Percentiles rank a stretch among this genome's conserved stretches.
Conservation (phyloP, 2,113 vertebrate species). For the Erythrocercus mccallii region DNA sequence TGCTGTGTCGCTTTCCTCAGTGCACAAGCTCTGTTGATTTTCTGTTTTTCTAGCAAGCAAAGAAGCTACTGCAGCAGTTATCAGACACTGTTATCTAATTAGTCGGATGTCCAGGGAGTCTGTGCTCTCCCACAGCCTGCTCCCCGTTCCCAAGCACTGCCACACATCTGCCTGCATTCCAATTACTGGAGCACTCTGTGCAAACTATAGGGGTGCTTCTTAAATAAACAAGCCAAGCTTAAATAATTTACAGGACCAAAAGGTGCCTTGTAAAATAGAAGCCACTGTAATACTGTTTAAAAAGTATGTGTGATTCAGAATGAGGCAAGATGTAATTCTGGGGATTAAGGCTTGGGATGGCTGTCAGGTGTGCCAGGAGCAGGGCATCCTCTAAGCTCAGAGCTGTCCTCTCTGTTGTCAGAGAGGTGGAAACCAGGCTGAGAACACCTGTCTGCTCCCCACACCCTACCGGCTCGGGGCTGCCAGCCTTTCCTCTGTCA, state of each 20-base stretch:
- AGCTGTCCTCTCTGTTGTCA: background rate
- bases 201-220: background rate
- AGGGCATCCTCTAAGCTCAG: background rate
- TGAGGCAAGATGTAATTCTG: background rate
- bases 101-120: background rate
- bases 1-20: too few relatives aligned
- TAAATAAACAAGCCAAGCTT: background rate
- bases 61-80: background rate
- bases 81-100: background rate
- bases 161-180: background rate
- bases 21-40: too few relatives aligned
- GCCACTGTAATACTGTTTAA: background rate
- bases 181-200: rapidly evolving
- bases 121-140: background rate
- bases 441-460: rapidly evolving
- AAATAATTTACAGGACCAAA: background rate
- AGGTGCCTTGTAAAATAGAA: background rate
- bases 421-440: background rate
- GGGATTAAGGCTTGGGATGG: background rate
- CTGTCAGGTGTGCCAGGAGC: background rate
- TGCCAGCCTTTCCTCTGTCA: rapidly evolving
- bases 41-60: too few relatives aligned
- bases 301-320: background rate
- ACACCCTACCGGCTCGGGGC: rapidly evolving
- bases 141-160: background rate